Evolutionary conservation across 2,113 vertebrate genomes (phyloP).

Genomic region (Sinocyclocheilus anophthalmus): DNA sequence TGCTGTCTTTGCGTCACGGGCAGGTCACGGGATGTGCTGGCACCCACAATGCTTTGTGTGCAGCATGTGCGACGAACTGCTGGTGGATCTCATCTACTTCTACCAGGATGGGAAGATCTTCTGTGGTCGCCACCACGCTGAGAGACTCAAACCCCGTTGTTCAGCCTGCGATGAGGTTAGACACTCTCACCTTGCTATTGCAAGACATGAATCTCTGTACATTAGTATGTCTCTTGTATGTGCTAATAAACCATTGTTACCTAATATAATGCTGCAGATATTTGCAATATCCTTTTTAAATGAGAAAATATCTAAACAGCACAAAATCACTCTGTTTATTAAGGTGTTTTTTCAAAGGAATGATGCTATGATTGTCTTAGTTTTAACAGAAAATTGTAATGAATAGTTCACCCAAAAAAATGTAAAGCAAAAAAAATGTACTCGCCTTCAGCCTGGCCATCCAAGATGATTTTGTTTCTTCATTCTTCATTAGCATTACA

Average conservation of each 20-base stretch:
- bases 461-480: too few species aligned
- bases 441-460: too few species aligned
- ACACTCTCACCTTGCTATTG: not conserved
- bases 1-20: conserved; percentile 91
- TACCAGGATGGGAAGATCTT: conserved; percentile 97
- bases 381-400: too few species aligned
- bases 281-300: too few species aligned
- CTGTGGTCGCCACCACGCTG: conserved; percentile 94
- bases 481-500: too few species aligned
- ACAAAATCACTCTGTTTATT: too few species aligned
- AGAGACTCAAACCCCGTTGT: conserved; percentile 94
- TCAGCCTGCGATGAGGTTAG: conserved; percentile 94
- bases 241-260: not conserved
- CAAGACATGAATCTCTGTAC: not conserved
- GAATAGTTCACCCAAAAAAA: too few species aligned
- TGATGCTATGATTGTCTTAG: too few species aligned
- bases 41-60: conserved; percentile 97
- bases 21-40: conserved; percentile 91
- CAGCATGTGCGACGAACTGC: conserved; percentile 89
- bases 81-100: conserved; percentile 98
- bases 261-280: too few species aligned
- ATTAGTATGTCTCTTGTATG: not conserved
- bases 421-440: too few species aligned
- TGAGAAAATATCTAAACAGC: too few species aligned
- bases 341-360: too few species aligned